Evolutionary conservation across 2,797 vertebrate species (phyloP).

Genomic region (Antennarius maculatus): DNA sequence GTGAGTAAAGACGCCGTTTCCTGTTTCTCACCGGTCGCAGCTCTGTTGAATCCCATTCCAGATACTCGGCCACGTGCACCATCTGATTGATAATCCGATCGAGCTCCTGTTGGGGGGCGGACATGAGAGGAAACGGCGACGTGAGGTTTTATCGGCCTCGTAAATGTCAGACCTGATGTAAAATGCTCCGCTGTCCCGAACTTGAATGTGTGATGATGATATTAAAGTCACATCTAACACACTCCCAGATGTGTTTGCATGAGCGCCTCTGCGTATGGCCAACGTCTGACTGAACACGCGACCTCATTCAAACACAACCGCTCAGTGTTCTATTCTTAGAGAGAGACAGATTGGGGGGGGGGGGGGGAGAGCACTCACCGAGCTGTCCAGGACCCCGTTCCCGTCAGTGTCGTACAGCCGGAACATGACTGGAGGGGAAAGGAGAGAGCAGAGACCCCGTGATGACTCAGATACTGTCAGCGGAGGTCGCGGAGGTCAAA

Average conservation of each 20-base stretch:
- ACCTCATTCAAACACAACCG: slow-evolving; percentile 44
- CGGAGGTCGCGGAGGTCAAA: slow-evolving; percentile 11
- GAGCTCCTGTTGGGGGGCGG: slow-evolving; percentile 81
- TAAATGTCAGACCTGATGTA: not conserved
- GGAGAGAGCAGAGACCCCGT: slow-evolving; percentile 58
- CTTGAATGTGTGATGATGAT: too few relatives aligned
- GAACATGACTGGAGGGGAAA: slow-evolving; percentile 89
- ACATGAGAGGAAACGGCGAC: not conserved
- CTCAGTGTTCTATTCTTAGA: slow-evolving; percentile 43
- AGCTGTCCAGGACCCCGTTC: slow-evolving; percentile 92
- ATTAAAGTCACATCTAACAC: too few relatives aligned
- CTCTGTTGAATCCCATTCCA: slow-evolving; percentile 95
- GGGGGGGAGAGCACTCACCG: slow-evolving; percentile 80
- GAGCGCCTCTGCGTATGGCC: slow-evolving; percentile 1
- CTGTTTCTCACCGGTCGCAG: slow-evolving; percentile 85
- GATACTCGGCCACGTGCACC: slow-evolving; percentile 93
- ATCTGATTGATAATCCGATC: slow-evolving; percentile 95
- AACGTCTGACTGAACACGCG: slow-evolving; percentile 30
- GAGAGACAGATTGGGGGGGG: not conserved
- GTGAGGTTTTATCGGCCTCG: not conserved
- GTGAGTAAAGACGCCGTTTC: not conserved
- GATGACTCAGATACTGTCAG: slow-evolving; percentile 37
- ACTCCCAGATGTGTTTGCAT: slow-evolving; percentile 15
- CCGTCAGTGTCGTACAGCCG: slow-evolving; percentile 93
- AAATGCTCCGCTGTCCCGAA: too few relatives aligned